Conservation (phyloP, 2,113 vertebrate species). For the Perccottus glenii region DNA sequence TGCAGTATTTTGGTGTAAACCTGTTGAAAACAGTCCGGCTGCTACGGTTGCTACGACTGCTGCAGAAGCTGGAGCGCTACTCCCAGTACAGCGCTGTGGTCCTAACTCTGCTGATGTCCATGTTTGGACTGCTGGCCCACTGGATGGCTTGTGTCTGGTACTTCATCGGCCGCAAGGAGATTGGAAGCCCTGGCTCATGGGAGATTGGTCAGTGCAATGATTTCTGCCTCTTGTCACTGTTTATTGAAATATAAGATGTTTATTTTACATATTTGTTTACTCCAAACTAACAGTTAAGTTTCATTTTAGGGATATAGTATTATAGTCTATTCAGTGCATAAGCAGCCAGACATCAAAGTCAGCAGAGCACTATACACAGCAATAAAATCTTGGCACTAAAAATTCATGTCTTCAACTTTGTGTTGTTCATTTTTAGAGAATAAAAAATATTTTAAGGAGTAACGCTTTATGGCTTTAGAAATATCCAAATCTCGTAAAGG, state of each 20-base stretch:
- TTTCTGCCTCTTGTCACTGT: neutral
- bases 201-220: conserved; percentile 78
- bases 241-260: neutral
- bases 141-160: conserved; percentile 88
- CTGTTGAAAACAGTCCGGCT: conserved; percentile 84
- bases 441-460: neutral
- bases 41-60: conserved; percentile 79
- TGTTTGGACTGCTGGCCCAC: conserved; percentile 84
- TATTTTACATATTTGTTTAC: no score
- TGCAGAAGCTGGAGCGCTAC: conserved; percentile 86
- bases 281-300: no score
- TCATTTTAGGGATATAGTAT: no score
- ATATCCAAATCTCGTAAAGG: no score
- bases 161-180: conserved; percentile 81
- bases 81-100: conserved; percentile 86
- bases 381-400: neutral
- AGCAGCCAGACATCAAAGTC: neutral
- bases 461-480: neutral
- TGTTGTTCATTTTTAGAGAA: neutral
- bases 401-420: neutral
- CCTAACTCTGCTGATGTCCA: conserved; percentile 85
- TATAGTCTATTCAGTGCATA: no score
- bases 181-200: conserved; percentile 77
- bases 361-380: neutral
- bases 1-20: conserved; percentile 84